Conservation (phyloP, 2,113 vertebrate genomes). For the Steatornis caripensis region DNA sequence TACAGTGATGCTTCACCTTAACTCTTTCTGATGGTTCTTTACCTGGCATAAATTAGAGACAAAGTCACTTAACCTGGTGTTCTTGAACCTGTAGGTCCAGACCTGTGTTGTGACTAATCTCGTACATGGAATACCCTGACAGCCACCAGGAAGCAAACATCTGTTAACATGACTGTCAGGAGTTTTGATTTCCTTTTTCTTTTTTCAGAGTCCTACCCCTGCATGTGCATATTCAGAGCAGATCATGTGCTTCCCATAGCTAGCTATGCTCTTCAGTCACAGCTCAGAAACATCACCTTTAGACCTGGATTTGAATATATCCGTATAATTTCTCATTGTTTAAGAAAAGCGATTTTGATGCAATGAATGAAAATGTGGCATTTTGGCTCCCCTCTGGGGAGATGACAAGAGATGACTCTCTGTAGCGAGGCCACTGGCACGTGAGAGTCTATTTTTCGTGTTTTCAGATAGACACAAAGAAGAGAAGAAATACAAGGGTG, state of each 20-base stretch:
- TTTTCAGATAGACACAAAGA: background rate
- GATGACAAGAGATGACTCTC: background rate
- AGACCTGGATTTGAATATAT: background rate
- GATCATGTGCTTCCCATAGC: background rate
- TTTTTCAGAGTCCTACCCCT: too few relatives aligned
- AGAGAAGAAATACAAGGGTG: background rate
- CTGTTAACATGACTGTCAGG: background rate
- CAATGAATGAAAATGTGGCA: background rate
- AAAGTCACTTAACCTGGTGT: background rate
- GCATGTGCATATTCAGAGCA: background rate
- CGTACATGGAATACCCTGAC: background rate
- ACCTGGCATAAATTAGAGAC: background rate
- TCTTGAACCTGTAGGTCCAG: background rate
- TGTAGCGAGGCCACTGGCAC: background rate
- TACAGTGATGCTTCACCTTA: background rate
- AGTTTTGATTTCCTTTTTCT: background rate
- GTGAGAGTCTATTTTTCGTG: background rate
- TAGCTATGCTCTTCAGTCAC: background rate
- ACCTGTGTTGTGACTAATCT: background rate
- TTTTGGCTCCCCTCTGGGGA: background rate
- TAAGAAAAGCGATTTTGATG: background rate
- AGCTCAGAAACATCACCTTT: conserved; percentile 7
- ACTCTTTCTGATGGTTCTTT: background rate
- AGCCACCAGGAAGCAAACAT: background rate
- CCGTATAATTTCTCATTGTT: background rate